These are phyloP conservation scores for Drosophila rufa DNA, from an alignment of 1,140 invertebrate species.

Conservation along the genomic window DNA sequence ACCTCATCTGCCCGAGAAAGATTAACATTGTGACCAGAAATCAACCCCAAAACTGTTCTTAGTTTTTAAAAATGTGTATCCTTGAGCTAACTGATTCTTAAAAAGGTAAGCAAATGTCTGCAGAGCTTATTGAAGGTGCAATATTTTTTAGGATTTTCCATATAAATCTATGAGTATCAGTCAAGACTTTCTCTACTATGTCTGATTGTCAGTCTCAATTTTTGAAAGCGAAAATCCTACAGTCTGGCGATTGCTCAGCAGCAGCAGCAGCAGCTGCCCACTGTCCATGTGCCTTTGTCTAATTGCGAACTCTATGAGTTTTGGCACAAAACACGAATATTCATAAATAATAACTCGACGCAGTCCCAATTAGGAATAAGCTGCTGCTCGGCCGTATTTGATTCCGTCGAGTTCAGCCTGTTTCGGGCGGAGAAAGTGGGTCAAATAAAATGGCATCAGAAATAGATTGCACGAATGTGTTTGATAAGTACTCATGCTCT, in stretches of 20 bases:
- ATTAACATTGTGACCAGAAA: no score
- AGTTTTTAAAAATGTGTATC: neutral
- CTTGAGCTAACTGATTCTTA: neutral
- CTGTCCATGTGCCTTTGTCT: conserved; percentile 49
- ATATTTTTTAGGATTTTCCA: neutral
- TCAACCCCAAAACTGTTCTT: neutral
- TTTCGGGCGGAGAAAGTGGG: conserved; percentile 66
- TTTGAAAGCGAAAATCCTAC: conserved; percentile 38
- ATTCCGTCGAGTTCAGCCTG: conserved; percentile 28
- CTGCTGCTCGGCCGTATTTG: conserved; percentile 21
- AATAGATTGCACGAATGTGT: conserved; percentile 53
- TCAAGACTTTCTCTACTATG: conserved; percentile 27
- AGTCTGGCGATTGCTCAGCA: no score
- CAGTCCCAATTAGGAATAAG: conserved; percentile 71
- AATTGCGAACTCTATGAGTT: conserved; percentile 58
- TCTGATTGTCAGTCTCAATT: conserved; percentile 13
- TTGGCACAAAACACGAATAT: conserved; percentile 52
- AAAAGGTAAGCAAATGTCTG: no score
- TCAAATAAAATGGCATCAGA: conserved; percentile 62
- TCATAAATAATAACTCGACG: conserved; percentile 48
- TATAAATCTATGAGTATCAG: neutral
- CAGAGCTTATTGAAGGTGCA: neutral
- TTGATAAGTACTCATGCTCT: conserved; percentile 56
- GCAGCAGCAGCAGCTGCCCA: conserved; percentile 29
- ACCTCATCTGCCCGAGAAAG: no score